These are phyloP conservation scores for Macrostomum lignano DNA, from an alignment of 1,140 invertebrate species.

Conservation along the genomic window DNA sequence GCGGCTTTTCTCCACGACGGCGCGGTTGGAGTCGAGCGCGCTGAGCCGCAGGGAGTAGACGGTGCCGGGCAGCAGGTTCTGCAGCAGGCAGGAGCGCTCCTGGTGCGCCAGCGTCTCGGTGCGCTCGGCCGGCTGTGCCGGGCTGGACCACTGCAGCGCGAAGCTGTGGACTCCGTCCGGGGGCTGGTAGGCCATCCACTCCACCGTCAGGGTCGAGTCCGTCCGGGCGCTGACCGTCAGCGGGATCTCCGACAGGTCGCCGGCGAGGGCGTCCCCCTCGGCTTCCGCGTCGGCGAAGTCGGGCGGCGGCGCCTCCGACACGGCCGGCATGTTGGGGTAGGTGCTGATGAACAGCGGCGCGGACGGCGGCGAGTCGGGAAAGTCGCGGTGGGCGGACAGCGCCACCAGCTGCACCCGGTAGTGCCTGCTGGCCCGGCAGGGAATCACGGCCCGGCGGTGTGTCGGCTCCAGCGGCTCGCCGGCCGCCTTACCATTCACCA, in stretches of 20 bases:
- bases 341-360: constrained; percentile 17
- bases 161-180: not conserved
- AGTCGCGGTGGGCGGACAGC: constrained; percentile 13
- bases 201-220: not conserved
- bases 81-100: constrained; percentile 7
- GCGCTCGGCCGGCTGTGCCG: too few species aligned
- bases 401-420: constrained; percentile 23
- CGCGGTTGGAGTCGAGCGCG: constrained; percentile 13
- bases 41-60: constrained; percentile 22
- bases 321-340: too few species aligned
- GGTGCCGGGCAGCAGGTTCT: constrained; percentile 22
- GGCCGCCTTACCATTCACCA: constrained; percentile 23
- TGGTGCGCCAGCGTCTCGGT: not conserved
- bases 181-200: too few species aligned
- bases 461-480: constrained; percentile 17
- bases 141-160: not conserved
- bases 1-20: constrained; percentile 18
- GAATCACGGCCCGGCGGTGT: constrained; percentile 22
- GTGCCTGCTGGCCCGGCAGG: constrained; percentile 21
- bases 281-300: too few species aligned
- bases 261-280: not conserved
- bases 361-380: constrained; percentile 18
- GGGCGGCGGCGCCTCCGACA: too few species aligned
- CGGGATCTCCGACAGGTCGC: not conserved
- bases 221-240: not conserved